Base-by-base conservation (phyloP, 1,140 invertebrate genomes). In the Zaprionus inermis region DNA sequence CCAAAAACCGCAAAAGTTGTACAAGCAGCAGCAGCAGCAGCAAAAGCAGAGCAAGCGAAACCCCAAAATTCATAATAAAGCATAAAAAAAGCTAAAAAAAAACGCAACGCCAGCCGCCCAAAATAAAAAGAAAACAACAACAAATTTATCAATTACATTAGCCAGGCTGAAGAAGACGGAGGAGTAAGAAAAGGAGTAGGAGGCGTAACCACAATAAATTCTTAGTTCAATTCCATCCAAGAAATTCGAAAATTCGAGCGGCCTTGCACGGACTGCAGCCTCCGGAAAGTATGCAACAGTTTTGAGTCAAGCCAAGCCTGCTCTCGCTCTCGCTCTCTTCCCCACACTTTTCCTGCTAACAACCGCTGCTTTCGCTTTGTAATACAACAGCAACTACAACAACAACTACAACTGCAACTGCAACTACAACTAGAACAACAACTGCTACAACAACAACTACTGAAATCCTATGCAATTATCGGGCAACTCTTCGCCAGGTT, bases 51-150 rank as follows among this genome's bases (percentile, higher is more conserved):
- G n/a, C 24, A 52, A 69, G 51, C 16, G 5, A 61, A 30, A 5
- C 49, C 52, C 24, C 24, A 65, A 57, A 46, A 44, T 24, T 20
- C 36, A 34, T 51, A 49, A 51, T 51, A 54, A 55, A 55, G 32
- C 30, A 49, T 30, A 36, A 58, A 34, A 30, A 56, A 58, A 52
- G 57, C 68, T 28, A 64, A 73, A 71, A 71, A 70, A 64, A 73
- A 71, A 71, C 67, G 89, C 77, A 91, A 91, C 89, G 82, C 81
- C 79, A 90, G 89, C 89, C 89, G 89, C 89, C 89, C 89, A 91
- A 56, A 78, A 60, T 44, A 69, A 2, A 55, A 22, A 41, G 38
- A 24, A 52, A 81, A 66, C 41, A 81, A 38, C 44, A 68, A 58
- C 6, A 66, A 60, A 54, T 49, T 55, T 24, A 58, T 46, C 32